Conservation (phyloP, 2,113 vertebrate species). For the Orientallactaga bullata region DNA sequence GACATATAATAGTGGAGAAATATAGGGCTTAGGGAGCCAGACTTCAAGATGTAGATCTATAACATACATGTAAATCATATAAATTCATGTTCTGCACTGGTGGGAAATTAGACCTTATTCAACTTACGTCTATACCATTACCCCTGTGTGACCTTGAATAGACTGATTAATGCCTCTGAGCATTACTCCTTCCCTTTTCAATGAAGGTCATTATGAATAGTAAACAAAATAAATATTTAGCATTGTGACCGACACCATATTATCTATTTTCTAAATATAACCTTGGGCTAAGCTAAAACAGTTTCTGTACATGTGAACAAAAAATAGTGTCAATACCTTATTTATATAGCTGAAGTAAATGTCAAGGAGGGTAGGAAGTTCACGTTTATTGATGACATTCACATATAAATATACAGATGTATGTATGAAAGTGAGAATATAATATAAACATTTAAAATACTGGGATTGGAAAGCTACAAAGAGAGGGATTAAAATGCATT, state of each 20-base stretch:
- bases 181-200: not conserved
- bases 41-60: not conserved
- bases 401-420: rapidly evolving
- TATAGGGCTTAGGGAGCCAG: not conserved
- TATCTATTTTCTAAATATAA: not conserved
- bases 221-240: not conserved
- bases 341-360: not conserved
- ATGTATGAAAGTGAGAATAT: not conserved
- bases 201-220: not conserved
- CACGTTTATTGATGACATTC: not conserved
- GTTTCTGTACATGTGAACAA: not conserved
- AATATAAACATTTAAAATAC: not conserved
- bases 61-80: not conserved
- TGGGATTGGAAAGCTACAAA: not conserved
- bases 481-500: not conserved
- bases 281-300: not conserved
- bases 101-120: not conserved
- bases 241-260: rapidly evolving
- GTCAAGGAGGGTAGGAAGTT: not conserved
- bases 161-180: not conserved
- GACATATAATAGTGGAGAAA: not conserved
- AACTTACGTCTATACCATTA: not conserved
- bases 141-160: not conserved
- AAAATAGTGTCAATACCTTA: not conserved
- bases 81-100: rapidly evolving